Evolutionary conservation across 2,113 vertebrate genomes (phyloP), one percentile per base, ranked within the genome.

Genomic region (Saiga tatarica): DNA sequence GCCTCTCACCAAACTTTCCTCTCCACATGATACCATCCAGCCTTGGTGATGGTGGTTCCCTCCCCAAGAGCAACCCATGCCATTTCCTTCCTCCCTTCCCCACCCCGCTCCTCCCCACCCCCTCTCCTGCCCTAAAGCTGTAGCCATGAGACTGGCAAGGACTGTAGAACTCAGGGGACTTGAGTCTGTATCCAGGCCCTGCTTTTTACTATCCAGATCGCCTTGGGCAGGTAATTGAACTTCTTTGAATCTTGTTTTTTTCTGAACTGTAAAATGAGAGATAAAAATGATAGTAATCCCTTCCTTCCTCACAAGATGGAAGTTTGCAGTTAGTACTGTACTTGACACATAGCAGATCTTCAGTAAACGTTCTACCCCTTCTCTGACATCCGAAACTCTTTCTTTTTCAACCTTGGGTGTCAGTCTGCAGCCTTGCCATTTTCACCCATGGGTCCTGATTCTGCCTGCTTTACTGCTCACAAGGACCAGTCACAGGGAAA

Each of bases 51-150:
- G 30, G 78, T 7, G 16, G 30, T 67, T 47, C 25, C 21, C 39
- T 47, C 30, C 17, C 13, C 0, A 1, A 13, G 39, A 36, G 30
- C 23, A 26, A n/a, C 85, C 42, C 0, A 5, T 45, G 28, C 30
- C 30, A 28, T 45, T 74, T 74, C 67, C n/a, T 74, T 39, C 67
- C 67, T 74, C 67, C 19, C n/a, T 71, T 39, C 10, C 67, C n/a
- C 67, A 39, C 17, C n/a, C 67, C 0, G 0, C 10, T 10, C 4
- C 6, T 25, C 83, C 26, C 78, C 11, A 2, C 50, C 3, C 3
- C 25, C 79, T 62, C 42, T 64, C 39, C 25, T 23, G 5, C 42
- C 53, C 74, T 55, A 11, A 25, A 15, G 52, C 42, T 11, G 5
- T 64, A 2, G 0, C 23, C 17, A 25, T 12, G 52, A 39, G n/a